Base-by-base conservation (phyloP, 2,888 invertebrate genomes). In the Morpho helenor region DNA sequence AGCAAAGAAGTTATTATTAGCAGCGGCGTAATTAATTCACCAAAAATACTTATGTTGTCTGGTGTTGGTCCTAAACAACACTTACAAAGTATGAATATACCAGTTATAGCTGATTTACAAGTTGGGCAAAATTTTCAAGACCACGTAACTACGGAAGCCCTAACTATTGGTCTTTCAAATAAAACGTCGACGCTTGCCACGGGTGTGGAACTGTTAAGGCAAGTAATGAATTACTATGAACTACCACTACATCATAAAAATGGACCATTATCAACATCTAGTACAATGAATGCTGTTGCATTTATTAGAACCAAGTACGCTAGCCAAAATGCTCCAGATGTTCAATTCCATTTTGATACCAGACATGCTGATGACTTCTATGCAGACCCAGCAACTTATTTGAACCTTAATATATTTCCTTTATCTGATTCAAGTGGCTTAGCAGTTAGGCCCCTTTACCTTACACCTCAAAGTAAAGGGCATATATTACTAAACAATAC, bases 81-180 rank as follows among this genome's bases (percentile, higher is more conserved):
- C 62, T 77, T 94, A 16, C 68, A 83, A 59, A 76, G 76, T 57
- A 72, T 91, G 7, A 81, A 87, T 43, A 93, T 94, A 55, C 82
- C 90, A 2, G 89, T 94, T 0, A 74, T 94, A 4, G 84, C 92
- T 49, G 91, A 95, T 79, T 82, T 95, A 52, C 92, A 92, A 50
- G 95, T 96, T 0, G 96, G 96, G 0, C 84, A 91, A 65, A 96
- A 96, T 76, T 82, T 96, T 1, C 95, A 95, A 72, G 94, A 96
- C 71, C 96, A 96, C 71, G 91, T 95, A 0, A 95, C 95, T 0
- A 91, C 92, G 7, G 92, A 93, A 67, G 92, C 92, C 2, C 79
- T 93, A 2, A 68, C 77, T 44, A 56, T 88, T 45, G 64, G 72
- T 44, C 65, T 94, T 9, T 84, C 89, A 1, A 93, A 93, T 68